phyloP scores from a whole-genome alignment of 2,888 invertebrate species.

The Cotesia congregata region DNA sequence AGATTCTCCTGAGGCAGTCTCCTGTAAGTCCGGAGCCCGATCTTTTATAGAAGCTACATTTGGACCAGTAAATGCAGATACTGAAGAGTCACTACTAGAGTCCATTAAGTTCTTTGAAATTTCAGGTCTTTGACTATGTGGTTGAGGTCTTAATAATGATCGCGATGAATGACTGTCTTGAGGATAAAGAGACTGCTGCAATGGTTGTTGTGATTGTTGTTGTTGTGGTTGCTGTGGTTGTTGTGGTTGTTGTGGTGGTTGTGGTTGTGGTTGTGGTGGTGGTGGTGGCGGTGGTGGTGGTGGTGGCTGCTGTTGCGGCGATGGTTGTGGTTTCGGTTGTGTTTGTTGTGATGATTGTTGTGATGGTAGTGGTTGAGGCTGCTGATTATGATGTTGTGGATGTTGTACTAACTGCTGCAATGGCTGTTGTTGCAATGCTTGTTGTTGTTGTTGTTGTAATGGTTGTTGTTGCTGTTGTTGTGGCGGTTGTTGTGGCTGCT shows the following conservation, averaged over 20 bases:
- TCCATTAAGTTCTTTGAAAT: slow-evolving; percentile 40
- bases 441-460: slow-evolving; percentile 35
- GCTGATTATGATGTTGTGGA: slow-evolving; percentile 25
- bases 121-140: slow-evolving; percentile 43
- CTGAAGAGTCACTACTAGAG: slow-evolving; percentile 15
- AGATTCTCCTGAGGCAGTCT: slow-evolving; percentile 30
- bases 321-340: slow-evolving; percentile 44
- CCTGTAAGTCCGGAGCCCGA: slow-evolving; percentile 37
- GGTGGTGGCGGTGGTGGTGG: slow-evolving; percentile 35
- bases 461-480: slow-evolving; percentile 34
- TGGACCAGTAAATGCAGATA: slow-evolving; percentile 42
- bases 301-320: slow-evolving; percentile 32
- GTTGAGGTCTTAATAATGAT: slow-evolving; percentile 45
- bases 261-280: no score
- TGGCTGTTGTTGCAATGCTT: background rate
- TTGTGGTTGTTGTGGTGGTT: background rate
- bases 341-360: slow-evolving; percentile 31
- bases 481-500: slow-evolving; percentile 35
- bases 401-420: slow-evolving; percentile 38
- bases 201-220: slow-evolving; percentile 31
- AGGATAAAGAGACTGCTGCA: background rate
- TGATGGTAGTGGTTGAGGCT: background rate
- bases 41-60: slow-evolving; percentile 45
- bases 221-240: slow-evolving; percentile 34
- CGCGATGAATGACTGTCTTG: slow-evolving; percentile 25